Conservation (phyloP, 2,113 vertebrate species). For the Myocastor coypus region DNA sequence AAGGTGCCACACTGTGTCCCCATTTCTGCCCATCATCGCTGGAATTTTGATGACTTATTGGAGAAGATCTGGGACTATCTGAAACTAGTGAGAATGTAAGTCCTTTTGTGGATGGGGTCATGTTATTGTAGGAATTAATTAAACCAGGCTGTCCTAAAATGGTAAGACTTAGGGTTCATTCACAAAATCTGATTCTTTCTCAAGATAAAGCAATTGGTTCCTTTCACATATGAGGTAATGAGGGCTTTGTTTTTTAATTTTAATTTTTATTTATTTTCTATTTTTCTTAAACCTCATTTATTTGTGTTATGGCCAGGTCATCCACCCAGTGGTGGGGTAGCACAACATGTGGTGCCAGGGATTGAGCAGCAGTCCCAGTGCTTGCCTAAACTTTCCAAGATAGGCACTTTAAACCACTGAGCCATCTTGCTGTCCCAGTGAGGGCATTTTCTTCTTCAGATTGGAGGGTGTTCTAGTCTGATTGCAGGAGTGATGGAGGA, state of each 20-base stretch:
- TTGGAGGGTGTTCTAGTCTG: background rate
- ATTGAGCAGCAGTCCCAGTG: too few relatives aligned
- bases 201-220: background rate
- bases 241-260: too few relatives aligned
- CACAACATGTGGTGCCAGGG: too few relatives aligned
- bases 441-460: background rate
- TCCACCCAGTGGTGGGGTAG: too few relatives aligned
- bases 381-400: too few relatives aligned
- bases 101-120: constrained; percentile 32
- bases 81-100: constrained; percentile 97
- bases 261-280: too few relatives aligned
- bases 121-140: background rate
- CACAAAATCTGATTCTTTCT: constrained; percentile 5
- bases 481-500: background rate
- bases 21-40: constrained; percentile 96
- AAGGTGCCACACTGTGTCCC: constrained; percentile 99
- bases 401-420: too few relatives aligned
- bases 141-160: background rate
- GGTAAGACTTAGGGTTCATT: background rate
- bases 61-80: constrained; percentile 96
- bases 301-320: too few relatives aligned
- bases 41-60: too few relatives aligned
- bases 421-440: too few relatives aligned
- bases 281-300: too few relatives aligned
- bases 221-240: background rate